Base-by-base conservation (phyloP, 2,888 invertebrate genomes). In the Mylabris sibirica region DNA sequence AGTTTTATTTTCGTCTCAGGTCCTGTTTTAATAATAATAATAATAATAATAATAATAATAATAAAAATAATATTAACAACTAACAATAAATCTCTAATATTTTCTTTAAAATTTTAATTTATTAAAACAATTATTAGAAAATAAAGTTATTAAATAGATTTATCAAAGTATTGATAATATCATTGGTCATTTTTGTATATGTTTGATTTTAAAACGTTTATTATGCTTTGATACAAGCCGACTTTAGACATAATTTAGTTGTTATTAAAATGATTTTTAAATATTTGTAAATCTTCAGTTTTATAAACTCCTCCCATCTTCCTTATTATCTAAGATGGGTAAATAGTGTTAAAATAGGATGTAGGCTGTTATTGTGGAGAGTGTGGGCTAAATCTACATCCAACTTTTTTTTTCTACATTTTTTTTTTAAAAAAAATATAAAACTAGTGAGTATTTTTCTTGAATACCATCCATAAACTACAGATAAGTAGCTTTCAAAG, bases 321-420 rank as follows among this genome's bases (percentile, higher is more conserved):
- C 74, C 74, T 74, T 68, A 74, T 74, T 74, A 74, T 74, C 72
- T 74, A 34, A 26, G 35, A 41, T 38, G 24, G 24, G 64, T 71
- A 38, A 73, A 73, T 73, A 69, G 66, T 57, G 67, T 38, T 63
- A 53, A 67, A 74, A 74, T 72, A 69, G 71, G 53, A 72, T 69
- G 74, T 74, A 72, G 74, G 74, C 3, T 17, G 64, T 17, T 24
- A 9, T 6, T 24, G 24, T n/a, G 17, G 11, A 26, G 30, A 60
- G 60, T 59, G 66, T 69, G 35, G 66, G 69, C 66, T 38, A 30
- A 30, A 12, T 53, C 49, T 35, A 17, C n/a, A 44, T 20, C 49
- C 20, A 22, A 63, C 41, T 17, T 22, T 11, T 8, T 63, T 63
- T 35, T 35, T 11, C 8, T 9, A 2, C 2, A 11, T 35, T 35